Percentiles rank a stretch among this genome's conserved stretches.
These are phyloP conservation scores for Picus viridis DNA, from an alignment of 2,797 vertebrate genomes.

Conservation along the genomic window DNA sequence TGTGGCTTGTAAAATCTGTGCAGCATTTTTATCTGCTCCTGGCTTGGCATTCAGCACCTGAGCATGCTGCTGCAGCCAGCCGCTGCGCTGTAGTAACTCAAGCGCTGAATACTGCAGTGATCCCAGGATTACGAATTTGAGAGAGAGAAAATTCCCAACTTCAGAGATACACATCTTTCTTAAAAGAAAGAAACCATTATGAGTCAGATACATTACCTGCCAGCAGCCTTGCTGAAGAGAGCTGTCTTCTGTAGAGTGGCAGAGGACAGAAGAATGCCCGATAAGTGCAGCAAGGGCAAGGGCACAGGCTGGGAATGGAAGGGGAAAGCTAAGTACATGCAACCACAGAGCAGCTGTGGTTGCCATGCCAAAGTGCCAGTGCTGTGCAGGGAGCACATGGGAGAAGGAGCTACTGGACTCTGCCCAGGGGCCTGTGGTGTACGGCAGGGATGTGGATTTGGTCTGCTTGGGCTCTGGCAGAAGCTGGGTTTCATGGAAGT, in stretches of 20 bases:
- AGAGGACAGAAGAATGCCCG: not conserved
- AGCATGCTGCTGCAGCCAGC: not conserved
- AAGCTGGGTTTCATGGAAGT: not conserved
- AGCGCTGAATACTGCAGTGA: not conserved
- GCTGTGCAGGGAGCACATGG: not conserved
- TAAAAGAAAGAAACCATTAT: not conserved
- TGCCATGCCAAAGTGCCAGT: not conserved
- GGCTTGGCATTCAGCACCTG: not conserved
- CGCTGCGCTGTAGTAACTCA: not conserved
- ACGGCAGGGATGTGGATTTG: not conserved
- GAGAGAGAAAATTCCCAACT: not conserved
- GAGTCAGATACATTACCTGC: not conserved
- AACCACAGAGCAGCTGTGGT: not conserved
- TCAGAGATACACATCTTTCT: not conserved
- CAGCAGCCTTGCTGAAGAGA: slow-evolving; percentile 24
- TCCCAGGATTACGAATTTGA: not conserved
- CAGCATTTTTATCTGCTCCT: not conserved
- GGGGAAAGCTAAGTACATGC: not conserved
- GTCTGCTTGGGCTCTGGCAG: not conserved
- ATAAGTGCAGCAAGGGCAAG: not conserved
- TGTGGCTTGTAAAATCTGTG: not conserved
- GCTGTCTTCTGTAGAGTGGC: not conserved
- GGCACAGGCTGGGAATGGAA: not conserved
- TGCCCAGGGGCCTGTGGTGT: not conserved
- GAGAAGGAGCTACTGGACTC: not conserved